Evolutionary conservation across 2,888 invertebrate genomes (phyloP), one percentile per base, ranked within the genome.

Genomic region (Oligia fasciuncula): DNA sequence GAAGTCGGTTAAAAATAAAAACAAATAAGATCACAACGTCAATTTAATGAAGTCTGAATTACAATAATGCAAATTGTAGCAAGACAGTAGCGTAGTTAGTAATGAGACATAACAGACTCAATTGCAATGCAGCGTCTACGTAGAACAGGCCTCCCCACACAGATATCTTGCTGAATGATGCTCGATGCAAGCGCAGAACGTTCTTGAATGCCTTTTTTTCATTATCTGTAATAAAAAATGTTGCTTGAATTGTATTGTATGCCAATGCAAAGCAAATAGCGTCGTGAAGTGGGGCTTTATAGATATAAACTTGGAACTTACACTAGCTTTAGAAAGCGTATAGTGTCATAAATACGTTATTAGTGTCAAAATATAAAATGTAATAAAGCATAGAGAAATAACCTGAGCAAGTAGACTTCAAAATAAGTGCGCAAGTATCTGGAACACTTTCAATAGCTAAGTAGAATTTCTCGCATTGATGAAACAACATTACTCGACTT

Each of bases 381-480:
- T 51, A 51, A 51, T 51, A 51, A 51, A 17, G 51, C 51, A 17
- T 51, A 5, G 5, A 51, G 40, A 40, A 40, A 40, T 43, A 14
- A 80, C 85, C 77, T 23, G 81, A 74, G 46, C 54, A 51, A 13
- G 57, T 54, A n/a, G 54, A 49, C 13, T 71, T 86, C 13, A 73
- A 51, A 40, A 73, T 62, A 49, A 84, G 29, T 11, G 74, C 23
- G 9, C 84, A 84, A 40, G 60, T 60, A 23, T 84, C 76, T 62
- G 71, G 78, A 57, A 62, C 65, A 6, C 35, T 69, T 6, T 76
- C n/a, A 9, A 69, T 35, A 49, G 69, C 63, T 9, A 51, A 13
- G n/a, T 76, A 77, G n/a, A 79, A 79, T 19, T 76, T 79, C 23
- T 76, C 69, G 40, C 77, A 79, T 63, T 70, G 63, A 43, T 43